Base-by-base conservation (phyloP, 2,797 vertebrate genomes). In the Eupleurogrammus muticus region DNA sequence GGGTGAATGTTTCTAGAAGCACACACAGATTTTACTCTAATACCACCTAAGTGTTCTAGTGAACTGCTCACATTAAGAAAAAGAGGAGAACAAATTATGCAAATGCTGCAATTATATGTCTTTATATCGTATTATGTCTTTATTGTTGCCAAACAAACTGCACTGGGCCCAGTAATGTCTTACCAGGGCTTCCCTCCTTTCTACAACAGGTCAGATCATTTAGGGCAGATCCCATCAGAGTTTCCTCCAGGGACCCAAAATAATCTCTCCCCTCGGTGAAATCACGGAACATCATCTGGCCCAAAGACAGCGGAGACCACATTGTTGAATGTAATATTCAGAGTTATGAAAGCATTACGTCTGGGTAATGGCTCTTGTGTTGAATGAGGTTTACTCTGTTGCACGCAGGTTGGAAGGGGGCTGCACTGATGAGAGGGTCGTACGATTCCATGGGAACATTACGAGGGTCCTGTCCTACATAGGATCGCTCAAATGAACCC, bases 171-270 rank as follows among this genome's bases (percentile, higher is more conserved):
- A 10, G 0, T 44, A 17, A 13, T n/a, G 28, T 49, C 73, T 58
- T 64, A 94, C 94, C 87, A 0, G 6, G 54, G 76, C 90, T 93
- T 47, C 83, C 79, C 48, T 90, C 72, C 66, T 85, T 90, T 44
- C 94, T 90, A 72, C 94, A 94, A 93, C 93, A 94, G 1, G 57
- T 91, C 23, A 92, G 80, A 5, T 5, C 73, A 32, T 93, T 10
- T 65, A 91, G 52, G 35, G 87, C 13, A 0, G 17, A 83, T 24
- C 94, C 94, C 75, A 94, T 1, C 53, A 93, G 16, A 0, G 87
- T 87, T 67, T 93, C 84, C 77, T 94, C 93, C 69, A 93, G 2
- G 3, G 90, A 92, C 5, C 66, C 0, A 14, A 77, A 85, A 48
- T 92, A 93, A 0, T 83, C 49, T 2, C 0, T 89, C 20, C 84